A percentile compares a stretch with the other conserved stretches of the same genome.
phyloP scores from a whole-genome alignment of 2,888 invertebrate genomes.

The Automeris io region DNA sequence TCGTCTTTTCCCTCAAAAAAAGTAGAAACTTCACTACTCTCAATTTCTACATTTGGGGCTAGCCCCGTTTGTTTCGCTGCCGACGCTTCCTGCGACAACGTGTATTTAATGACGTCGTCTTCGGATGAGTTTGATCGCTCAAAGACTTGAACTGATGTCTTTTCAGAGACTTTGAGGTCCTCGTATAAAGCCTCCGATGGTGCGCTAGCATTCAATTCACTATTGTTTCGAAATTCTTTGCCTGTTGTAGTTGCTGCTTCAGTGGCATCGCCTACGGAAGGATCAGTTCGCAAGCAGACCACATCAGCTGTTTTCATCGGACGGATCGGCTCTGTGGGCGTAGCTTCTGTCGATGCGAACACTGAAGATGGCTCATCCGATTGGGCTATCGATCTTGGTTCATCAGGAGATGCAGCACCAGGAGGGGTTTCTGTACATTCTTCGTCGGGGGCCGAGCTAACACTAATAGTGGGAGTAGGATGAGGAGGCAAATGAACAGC shows the following conservation, averaged over 20 bases:
- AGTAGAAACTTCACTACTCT: slow-evolving; percentile 7
- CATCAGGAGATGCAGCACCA: slow-evolving; percentile 47
- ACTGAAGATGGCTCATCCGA: slow-evolving; percentile 67
- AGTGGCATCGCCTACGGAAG: slow-evolving; percentile 24
- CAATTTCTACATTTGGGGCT: slow-evolving; percentile 36
- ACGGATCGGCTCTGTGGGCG: slow-evolving; percentile 50
- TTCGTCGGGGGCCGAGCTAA: slow-evolving; percentile 83
- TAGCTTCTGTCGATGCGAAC: slow-evolving; percentile 61
- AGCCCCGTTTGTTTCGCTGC: slow-evolving; percentile 41
- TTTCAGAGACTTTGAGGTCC: slow-evolving; percentile 25
- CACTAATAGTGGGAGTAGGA: slow-evolving; percentile 79
- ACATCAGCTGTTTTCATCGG: slow-evolving; percentile 22
- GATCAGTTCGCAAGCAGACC: slow-evolving; percentile 19
- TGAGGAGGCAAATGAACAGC: slow-evolving; percentile 46
- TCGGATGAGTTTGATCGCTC: slow-evolving; percentile 33
- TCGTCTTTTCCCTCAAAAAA: slow-evolving; percentile 37
- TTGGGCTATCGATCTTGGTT: slow-evolving; percentile 49
- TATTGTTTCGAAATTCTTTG: slow-evolving; percentile 20
- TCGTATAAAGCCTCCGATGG: slow-evolving; percentile 29
- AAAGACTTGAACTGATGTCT: slow-evolving; percentile 31
- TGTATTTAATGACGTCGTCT: slow-evolving; percentile 28
- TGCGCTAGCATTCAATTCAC: slow-evolving; percentile 15
- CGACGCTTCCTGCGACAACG: slow-evolving; percentile 41
- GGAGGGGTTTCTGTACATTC: slow-evolving; percentile 43
- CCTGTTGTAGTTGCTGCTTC: slow-evolving; percentile 30